A percentile compares a stretch with the other conserved stretches of the same genome.
Evolutionary conservation across 2,888 invertebrate species (phyloP).

Genomic region (Trissolcus japonicus): DNA sequence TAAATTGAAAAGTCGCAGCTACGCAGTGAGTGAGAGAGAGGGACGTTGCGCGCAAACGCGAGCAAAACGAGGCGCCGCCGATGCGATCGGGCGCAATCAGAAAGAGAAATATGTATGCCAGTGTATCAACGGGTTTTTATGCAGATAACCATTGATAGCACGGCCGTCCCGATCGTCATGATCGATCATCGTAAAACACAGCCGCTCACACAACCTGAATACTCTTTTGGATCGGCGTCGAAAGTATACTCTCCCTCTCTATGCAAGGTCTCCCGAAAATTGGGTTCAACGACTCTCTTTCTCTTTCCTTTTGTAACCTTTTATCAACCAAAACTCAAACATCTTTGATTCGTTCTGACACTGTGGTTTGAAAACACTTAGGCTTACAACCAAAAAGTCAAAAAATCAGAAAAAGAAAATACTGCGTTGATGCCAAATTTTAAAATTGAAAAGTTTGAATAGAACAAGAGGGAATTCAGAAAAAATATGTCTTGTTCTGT

Average conservation of each 20-base stretch:
- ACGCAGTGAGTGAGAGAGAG: constrained; percentile 5
- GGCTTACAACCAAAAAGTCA: too few relatives aligned
- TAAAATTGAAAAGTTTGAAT: too few relatives aligned
- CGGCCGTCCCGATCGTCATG: constrained; percentile 57
- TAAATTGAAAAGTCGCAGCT: constrained; percentile 47
- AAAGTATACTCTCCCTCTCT: constrained; percentile 58
- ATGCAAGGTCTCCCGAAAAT: constrained; percentile 58
- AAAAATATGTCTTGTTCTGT: too few relatives aligned
- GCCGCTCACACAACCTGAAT: constrained; percentile 44
- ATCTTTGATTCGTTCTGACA: too few relatives aligned
- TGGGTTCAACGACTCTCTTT: constrained; percentile 57
- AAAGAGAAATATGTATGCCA: constrained; percentile 60
- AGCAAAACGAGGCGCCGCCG: constrained; percentile 53
- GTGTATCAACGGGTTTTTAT: constrained; percentile 63
- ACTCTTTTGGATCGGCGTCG: constrained; percentile 43
- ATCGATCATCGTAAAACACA: constrained; percentile 60
- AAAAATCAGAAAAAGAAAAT: too few relatives aligned
- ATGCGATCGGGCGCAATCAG: constrained; percentile 58
- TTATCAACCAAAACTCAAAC: too few relatives aligned
- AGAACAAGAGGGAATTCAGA: too few relatives aligned
- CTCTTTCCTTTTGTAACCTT: constrained; percentile 16
- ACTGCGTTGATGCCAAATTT: too few relatives aligned
- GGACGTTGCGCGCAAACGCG: constrained; percentile 24
- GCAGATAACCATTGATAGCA: constrained; percentile 49
- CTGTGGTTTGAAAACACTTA: too few relatives aligned